Base-by-base conservation (phyloP, 2,888 invertebrate genomes). In the Lasius platythorax region DNA sequence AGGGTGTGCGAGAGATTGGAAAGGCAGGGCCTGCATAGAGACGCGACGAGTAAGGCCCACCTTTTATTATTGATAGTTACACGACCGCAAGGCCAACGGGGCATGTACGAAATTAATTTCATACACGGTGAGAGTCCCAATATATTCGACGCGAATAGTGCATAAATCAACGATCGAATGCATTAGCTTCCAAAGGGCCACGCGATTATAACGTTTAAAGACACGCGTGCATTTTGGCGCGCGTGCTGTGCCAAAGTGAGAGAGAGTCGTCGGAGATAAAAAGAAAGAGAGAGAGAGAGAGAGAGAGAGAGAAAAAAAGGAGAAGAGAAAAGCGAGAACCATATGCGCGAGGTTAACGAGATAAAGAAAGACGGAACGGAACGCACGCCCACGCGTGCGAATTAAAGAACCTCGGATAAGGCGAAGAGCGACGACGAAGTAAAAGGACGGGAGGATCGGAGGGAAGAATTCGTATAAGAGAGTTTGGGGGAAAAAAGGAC, bases 121-220 rank as follows among this genome's bases (percentile, higher is more conserved):
- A 89, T 93, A 93, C 92, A 91, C 92, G 90, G 82, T 88, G 87
- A 90, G 91, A 93, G 92, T 92, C 90, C 90, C 92, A 91, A 94
- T 94, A 93, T 92, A 93, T 93, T 92, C 90, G 89, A 87, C 82
- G 87, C 83, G 91, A 88, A 90, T 90, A 94, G 93, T 93, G 91
- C 92, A 94, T 94, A 94, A 94, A 94, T 94, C 93, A 94, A 89
- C 83, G 90, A 94, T 94, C 93, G 94, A 94, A 94, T 93, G 93
- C 93, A 92, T 93, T 93, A 92, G 92, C 93, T 92, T 90, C 91
- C 89, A 90, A 88, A 87, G 87, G 89, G 83, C 89, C 86, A 85
- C 85, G 87, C 90, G 91, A 92, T 90, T 92, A 90, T 90, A 87
- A 91, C 88, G 90, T 90, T 91, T 87, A 90, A 90, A 87, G 89